Conservation (phyloP, 2,113 vertebrate species). For the Prionailurus bengalensis region DNA sequence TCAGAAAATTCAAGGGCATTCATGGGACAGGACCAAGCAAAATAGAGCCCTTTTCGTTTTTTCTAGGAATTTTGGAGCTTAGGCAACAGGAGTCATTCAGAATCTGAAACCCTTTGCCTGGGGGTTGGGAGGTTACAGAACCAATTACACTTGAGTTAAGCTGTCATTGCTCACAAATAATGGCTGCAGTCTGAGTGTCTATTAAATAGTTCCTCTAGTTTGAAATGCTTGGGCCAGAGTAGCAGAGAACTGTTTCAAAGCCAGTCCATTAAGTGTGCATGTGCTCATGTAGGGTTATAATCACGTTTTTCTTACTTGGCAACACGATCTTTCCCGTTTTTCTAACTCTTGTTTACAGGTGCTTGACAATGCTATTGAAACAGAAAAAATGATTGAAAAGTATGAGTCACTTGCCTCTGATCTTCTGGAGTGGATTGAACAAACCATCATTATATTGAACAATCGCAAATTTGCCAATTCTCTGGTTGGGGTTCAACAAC, state of each 20-base stretch:
- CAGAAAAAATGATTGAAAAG: constrained; percentile 98
- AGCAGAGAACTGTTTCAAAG: not conserved
- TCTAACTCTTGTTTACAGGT: constrained; percentile 88
- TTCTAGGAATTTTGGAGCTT: not conserved
- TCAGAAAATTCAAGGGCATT: not conserved
- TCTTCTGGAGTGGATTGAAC: constrained; percentile 98
- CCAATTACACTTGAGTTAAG: not conserved
- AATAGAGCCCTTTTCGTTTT: not conserved
- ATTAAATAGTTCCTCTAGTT: not conserved
- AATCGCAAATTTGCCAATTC: constrained; percentile 99
- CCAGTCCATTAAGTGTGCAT: not conserved
- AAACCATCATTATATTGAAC: constrained; percentile 99
- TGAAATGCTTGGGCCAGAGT: not conserved
- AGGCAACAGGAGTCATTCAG: not conserved
- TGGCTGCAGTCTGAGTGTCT: not conserved
- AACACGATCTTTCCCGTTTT: not conserved
- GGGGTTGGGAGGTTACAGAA: not conserved
- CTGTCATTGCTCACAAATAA: constrained; percentile 21
- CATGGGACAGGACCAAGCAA: not conserved
- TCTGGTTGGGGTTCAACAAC: constrained; percentile 95
- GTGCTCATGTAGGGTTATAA: fast-evolving
- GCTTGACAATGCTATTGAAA: constrained; percentile 97
- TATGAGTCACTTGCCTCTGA: constrained; percentile 97
- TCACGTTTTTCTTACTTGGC: not conserved
- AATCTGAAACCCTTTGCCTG: not conserved